phyloP scores from a whole-genome alignment of 2,113 vertebrate species.

The Shinisaurus crocodilurus region DNA sequence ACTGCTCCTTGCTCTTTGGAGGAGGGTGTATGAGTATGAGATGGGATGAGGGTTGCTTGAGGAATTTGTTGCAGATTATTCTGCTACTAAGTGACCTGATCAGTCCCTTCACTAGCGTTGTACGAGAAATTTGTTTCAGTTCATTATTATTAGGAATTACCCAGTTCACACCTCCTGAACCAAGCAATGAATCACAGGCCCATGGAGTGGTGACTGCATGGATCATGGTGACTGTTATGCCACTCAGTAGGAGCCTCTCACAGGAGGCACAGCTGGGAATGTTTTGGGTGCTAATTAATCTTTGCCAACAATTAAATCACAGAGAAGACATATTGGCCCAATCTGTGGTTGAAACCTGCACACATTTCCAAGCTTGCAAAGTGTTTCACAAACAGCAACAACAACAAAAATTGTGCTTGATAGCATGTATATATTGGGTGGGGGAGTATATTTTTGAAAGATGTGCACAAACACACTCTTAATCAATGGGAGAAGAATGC shows the following conservation, averaged over 20 bases:
- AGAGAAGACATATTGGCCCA: slow-evolving; percentile 42
- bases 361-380: no score
- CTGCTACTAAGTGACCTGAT: background rate
- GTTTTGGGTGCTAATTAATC: slow-evolving; percentile 75
- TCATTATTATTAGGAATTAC: background rate
- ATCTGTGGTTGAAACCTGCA: no score
- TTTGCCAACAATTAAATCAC: slow-evolving; percentile 71
- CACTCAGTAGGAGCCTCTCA: slow-evolving; percentile 13
- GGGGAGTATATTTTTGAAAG: no score
- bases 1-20: slow-evolving; percentile 26
- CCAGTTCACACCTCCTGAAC: background rate
- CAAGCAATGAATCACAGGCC: slow-evolving; percentile 78
- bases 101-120: background rate
- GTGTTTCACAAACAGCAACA: no score
- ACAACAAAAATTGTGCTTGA: no score
- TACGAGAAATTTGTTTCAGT: no score
- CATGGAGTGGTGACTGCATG: slow-evolving; percentile 65
- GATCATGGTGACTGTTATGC: slow-evolving; percentile 41
- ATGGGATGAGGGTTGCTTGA: no score
- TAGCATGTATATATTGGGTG: no score
- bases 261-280: slow-evolving; percentile 49
- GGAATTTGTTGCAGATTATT: background rate
- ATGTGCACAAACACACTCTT: no score
- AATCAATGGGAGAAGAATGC: no score
- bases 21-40: background rate